These are phyloP conservation scores for Galerucella calmariensis DNA, from an alignment of 2,888 invertebrate genomes.

Conservation along the genomic window DNA sequence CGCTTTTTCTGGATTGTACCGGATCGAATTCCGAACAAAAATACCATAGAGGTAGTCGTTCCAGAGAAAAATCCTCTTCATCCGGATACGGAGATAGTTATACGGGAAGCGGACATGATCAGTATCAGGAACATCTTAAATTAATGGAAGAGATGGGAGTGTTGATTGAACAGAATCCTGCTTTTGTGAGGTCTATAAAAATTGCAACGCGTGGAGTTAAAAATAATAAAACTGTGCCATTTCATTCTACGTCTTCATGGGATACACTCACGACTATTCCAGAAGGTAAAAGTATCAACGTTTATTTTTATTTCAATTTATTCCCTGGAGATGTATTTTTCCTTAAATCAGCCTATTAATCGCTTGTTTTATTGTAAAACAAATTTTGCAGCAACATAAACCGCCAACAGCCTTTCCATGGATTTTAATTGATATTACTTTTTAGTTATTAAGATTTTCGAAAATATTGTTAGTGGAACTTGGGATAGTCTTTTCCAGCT, in stretches of 20 bases:
- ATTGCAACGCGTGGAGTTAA: slow-evolving; percentile 50
- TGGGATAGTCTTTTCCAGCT: too few relatives aligned
- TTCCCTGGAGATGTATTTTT: too few relatives aligned
- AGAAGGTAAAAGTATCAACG: slow-evolving; percentile 53
- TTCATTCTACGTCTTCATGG: slow-evolving; percentile 53
- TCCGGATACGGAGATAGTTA: slow-evolving; percentile 64
- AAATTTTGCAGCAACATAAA: too few relatives aligned
- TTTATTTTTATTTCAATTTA: too few relatives aligned
- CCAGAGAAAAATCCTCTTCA: slow-evolving; percentile 56
- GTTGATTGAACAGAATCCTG: slow-evolving; percentile 61
- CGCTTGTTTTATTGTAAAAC: too few relatives aligned
- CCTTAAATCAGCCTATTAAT: too few relatives aligned
- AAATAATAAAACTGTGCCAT: slow-evolving; percentile 55
- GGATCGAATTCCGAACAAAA: slow-evolving; percentile 17
- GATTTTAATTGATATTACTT: too few relatives aligned
- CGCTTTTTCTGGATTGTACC: slow-evolving; percentile 58
- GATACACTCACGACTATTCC: slow-evolving; percentile 64
- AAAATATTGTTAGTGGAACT: too few relatives aligned
- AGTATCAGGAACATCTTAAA: slow-evolving; percentile 54
- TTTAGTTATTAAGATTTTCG: too few relatives aligned
- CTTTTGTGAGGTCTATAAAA: slow-evolving; percentile 61
- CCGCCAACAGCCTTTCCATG: too few relatives aligned
- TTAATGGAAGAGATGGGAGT: slow-evolving; percentile 58
- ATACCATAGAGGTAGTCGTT: slow-evolving; percentile 32
- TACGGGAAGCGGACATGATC: slow-evolving; percentile 53